Percentiles rank a stretch among this genome's conserved stretches.
phyloP scores from a whole-genome alignment of 2,888 invertebrate genomes.

The Myathropa florea region DNA sequence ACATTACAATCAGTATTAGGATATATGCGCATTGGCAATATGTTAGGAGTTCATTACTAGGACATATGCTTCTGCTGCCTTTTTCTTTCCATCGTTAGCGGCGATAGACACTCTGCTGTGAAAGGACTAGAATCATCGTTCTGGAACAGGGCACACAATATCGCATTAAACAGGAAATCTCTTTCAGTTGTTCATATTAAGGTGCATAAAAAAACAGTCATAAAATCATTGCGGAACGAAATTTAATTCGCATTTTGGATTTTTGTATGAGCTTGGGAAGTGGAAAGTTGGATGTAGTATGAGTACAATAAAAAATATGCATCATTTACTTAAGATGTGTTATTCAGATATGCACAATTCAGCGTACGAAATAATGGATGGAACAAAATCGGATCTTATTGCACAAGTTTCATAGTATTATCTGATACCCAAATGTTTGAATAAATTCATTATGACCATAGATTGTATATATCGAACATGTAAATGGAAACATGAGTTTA shows the following conservation, averaged over 20 bases:
- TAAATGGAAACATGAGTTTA: too few species aligned
- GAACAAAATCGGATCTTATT: too few species aligned
- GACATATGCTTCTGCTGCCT: background rate
- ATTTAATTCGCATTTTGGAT: background rate
- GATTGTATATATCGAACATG: too few species aligned
- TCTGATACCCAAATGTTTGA: too few species aligned
- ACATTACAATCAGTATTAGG: conserved; percentile 22
- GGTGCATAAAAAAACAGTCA: background rate
- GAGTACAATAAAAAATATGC: background rate
- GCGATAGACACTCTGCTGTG: background rate
- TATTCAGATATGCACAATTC: too few species aligned
- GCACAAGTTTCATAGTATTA: too few species aligned
- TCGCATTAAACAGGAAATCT: background rate
- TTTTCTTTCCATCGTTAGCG: background rate
- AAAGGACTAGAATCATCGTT: background rate
- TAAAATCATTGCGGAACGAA: background rate
- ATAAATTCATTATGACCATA: too few species aligned
- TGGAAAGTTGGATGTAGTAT: background rate
- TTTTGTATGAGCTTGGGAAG: too few species aligned
- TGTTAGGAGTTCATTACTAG: background rate
- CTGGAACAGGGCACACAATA: background rate
- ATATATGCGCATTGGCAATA: background rate
- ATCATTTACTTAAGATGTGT: too few species aligned
- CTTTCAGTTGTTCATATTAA: background rate
- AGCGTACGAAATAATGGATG: too few species aligned